phyloP scores from a whole-genome alignment of 2,113 vertebrate species.

The Lepisosteus oculatus region DNA sequence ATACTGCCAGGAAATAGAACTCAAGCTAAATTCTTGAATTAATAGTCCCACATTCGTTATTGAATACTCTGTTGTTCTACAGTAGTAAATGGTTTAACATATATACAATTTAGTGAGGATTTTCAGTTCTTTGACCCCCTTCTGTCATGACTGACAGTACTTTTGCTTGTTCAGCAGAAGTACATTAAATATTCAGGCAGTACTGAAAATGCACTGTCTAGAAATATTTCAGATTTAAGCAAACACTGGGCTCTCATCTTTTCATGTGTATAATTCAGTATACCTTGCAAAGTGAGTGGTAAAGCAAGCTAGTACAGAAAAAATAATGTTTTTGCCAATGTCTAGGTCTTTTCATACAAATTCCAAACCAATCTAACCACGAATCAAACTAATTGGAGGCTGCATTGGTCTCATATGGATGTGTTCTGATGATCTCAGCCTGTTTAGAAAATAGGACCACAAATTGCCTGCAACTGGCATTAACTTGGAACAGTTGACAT shows the following conservation, averaged over 20 bases:
- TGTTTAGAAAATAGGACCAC: neutral
- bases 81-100: neutral
- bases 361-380: neutral
- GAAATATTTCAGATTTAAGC: neutral
- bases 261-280: neutral
- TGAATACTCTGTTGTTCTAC: no score
- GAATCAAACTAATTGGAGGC: neutral
- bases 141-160: neutral
- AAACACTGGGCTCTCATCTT: neutral
- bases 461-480: neutral
- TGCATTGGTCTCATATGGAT: neutral
- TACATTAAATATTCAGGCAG: neutral
- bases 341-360: no score
- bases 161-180: conserved; percentile 1
- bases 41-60: no score
- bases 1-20: no score
- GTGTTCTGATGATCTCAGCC: neutral
- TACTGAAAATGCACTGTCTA: neutral
- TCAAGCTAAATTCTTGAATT: no score
- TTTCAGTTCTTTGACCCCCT: neutral
- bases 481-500: neutral
- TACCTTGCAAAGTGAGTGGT: neutral
- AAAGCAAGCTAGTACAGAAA: neutral
- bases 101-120: neutral
- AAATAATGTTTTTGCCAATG: neutral